Evolutionary conservation across 2,797 vertebrate species (phyloP).

Genomic region (Neoniphon sammara): DNA sequence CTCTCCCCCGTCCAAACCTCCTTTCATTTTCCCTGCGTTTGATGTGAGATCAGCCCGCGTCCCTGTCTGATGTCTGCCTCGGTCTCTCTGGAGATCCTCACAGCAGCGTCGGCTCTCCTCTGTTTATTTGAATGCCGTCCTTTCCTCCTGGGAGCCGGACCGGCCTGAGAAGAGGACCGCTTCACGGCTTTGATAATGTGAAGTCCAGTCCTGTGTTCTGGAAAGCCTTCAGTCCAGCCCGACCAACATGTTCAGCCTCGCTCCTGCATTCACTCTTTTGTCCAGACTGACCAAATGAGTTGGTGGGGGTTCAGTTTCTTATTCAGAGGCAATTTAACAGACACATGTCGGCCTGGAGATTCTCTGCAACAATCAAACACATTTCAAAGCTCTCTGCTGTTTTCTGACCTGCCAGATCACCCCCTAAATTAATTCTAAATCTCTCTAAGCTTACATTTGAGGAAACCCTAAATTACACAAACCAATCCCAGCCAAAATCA

Average conservation of each 20-base stretch:
- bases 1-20: slow-evolving; percentile 55
- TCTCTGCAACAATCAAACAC: background rate
- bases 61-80: slow-evolving; percentile 59
- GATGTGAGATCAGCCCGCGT: slow-evolving; percentile 66
- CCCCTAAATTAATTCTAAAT: too few relatives aligned
- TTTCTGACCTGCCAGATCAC: background rate
- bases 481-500: background rate
- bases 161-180: slow-evolving; percentile 51
- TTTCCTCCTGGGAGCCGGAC: slow-evolving; percentile 49
- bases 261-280: slow-evolving; percentile 25
- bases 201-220: slow-evolving; percentile 51
- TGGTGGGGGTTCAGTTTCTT: background rate
- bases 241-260: slow-evolving; percentile 22
- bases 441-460: background rate
- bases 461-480: background rate
- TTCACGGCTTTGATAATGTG: slow-evolving; percentile 51
- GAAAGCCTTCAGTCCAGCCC: slow-evolving; percentile 33
- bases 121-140: slow-evolving; percentile 68
- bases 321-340: background rate
- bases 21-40: slow-evolving; percentile 56
- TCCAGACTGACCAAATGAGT: background rate
- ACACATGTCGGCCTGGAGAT: background rate
- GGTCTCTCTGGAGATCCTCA: slow-evolving; percentile 46
- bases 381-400: background rate
- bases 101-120: slow-evolving; percentile 45